Conservation (phyloP, 2,797 vertebrate genomes). For the Diplodus puntazzo region DNA sequence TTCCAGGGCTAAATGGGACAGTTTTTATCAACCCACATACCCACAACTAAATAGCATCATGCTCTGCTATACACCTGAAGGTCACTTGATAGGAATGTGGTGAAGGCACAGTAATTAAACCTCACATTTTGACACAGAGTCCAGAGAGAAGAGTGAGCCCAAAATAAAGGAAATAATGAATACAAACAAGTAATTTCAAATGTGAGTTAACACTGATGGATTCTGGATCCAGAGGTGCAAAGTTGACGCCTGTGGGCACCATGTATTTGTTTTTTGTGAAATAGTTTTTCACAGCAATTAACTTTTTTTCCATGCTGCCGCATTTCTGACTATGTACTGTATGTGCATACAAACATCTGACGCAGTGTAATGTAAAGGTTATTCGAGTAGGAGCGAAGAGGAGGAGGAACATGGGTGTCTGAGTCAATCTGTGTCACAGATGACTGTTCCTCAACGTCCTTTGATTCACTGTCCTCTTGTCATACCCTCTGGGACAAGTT, state of each 20-base stretch:
- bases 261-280: neutral
- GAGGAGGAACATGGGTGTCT: conserved; percentile 57
- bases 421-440: conserved; percentile 72
- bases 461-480: conserved; percentile 76
- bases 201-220: neutral
- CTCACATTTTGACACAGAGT: conserved; percentile 20
- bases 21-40: conserved; percentile 46
- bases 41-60: conserved; percentile 21
- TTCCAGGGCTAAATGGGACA: conserved; percentile 46
- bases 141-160: conserved; percentile 10
- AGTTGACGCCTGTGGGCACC: neutral
- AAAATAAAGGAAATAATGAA: conserved; percentile 8
- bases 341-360: neutral
- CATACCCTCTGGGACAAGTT: conserved; percentile 68
- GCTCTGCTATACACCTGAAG: conserved; percentile 55
- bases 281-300: neutral
- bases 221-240: neutral
- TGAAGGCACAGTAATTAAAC: conserved; percentile 43
- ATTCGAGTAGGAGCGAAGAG: conserved; percentile 28
- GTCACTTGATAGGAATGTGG: conserved; percentile 31
- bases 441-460: conserved; percentile 68
- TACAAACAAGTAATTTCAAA: neutral
- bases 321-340: neutral
- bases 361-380: conserved; percentile 22
- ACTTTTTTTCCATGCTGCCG: neutral